These are phyloP conservation scores for Rotaria sp. DNA, from an alignment of 2,888 invertebrate species.

Conservation along the genomic window DNA sequence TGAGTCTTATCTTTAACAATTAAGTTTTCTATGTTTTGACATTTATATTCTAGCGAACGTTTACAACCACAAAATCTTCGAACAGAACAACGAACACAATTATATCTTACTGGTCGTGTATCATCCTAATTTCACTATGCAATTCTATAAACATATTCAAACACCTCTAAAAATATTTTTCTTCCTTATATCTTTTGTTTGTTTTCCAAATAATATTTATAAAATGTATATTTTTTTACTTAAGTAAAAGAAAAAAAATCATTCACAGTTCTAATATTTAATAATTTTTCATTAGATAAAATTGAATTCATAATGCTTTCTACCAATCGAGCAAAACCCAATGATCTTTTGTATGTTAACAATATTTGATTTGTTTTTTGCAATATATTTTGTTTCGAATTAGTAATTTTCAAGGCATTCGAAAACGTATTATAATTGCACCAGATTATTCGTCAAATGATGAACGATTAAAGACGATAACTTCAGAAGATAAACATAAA, in stretches of 20 bases:
- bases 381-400: neutral
- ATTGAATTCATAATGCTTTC: neutral
- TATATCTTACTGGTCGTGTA: constrained; percentile 5
- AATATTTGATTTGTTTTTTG: neutral
- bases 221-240: neutral
- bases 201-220: neutral
- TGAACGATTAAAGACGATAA: neutral
- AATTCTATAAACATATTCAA: neutral
- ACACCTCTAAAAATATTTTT: too few relatives aligned
- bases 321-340: neutral
- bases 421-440: neutral
- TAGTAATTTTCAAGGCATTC: constrained; percentile 10
- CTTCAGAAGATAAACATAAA: too few relatives aligned
- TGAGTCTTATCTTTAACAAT: neutral
- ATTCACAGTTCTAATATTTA: neutral
- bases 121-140: neutral
- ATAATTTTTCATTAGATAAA: neutral
- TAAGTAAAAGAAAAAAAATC: neutral
- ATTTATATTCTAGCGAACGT: neutral
- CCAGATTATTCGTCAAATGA: neutral
- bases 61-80: constrained; percentile 28
- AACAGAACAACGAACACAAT: constrained; percentile 1
- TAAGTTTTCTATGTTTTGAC: neutral
- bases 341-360: neutral
- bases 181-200: neutral